phyloP scores from a whole-genome alignment of 2,888 invertebrate genomes.

The Patella pellucida region DNA sequence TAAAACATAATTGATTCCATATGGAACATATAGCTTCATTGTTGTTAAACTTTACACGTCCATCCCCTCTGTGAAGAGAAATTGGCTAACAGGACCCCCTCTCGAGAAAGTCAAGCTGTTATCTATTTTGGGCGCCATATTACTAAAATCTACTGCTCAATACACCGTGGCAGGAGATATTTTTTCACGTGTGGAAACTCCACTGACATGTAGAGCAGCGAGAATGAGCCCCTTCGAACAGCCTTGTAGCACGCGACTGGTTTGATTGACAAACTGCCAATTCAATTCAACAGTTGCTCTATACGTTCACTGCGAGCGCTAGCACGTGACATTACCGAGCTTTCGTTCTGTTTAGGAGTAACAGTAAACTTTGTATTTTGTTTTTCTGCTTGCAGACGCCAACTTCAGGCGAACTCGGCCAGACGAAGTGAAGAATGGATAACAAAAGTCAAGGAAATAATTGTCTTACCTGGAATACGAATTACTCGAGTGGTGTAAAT shows the following conservation, averaged over 20 bases:
- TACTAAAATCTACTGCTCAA: too few relatives aligned
- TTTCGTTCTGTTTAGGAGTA: not conserved
- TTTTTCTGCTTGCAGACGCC: not conserved
- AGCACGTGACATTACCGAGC: conserved; percentile 5
- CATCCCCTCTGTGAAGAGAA: too few relatives aligned
- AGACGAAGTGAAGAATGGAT: not conserved
- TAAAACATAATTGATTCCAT: too few relatives aligned
- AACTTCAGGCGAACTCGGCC: not conserved
- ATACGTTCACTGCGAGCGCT: not conserved
- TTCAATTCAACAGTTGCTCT: not conserved
- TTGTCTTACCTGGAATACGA: not conserved
- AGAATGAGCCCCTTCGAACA: not conserved
- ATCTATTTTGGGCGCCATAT: too few relatives aligned
- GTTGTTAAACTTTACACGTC: too few relatives aligned
- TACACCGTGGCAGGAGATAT: too few relatives aligned
- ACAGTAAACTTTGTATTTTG: conserved; percentile 9
- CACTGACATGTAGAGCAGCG: not conserved
- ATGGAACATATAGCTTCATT: too few relatives aligned
- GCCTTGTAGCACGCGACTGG: conserved; percentile 3
- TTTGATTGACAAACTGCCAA: conserved; percentile 10
- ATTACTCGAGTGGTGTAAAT: too few relatives aligned
- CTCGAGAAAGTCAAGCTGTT: too few relatives aligned
- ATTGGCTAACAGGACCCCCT: too few relatives aligned
- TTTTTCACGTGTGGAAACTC: too few relatives aligned
- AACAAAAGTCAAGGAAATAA: not conserved